A percentile compares a stretch with the other conserved stretches of the same genome.
phyloP scores from a whole-genome alignment of 92 coral and sea anemone genomes.

The Epizoanthus fatuus region DNA sequence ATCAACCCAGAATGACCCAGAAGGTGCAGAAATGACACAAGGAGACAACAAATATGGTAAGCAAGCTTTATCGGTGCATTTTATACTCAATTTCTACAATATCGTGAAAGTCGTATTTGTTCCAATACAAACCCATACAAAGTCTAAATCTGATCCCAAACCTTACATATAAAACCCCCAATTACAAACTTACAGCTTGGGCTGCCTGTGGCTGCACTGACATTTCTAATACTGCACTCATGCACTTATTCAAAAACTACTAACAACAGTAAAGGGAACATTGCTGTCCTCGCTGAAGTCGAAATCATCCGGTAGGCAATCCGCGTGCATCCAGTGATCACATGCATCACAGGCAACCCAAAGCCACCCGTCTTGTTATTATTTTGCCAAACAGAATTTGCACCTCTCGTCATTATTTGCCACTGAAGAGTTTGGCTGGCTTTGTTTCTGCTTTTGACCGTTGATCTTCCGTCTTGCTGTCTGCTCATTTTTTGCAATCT shows the following conservation, averaged over 20 bases:
- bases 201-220: too few species aligned
- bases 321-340: conserved; percentile 17
- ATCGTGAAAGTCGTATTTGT: too few species aligned
- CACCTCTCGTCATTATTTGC: conserved; percentile 16
- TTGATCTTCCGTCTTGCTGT: background rate
- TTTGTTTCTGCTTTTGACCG: background rate
- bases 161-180: too few species aligned
- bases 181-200: too few species aligned
- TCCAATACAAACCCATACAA: too few species aligned
- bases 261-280: conserved; percentile 10
- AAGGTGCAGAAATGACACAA: too few species aligned
- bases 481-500: background rate
- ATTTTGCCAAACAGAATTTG: conserved; percentile 6
- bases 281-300: conserved; percentile 13
- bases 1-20: too few species aligned
- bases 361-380: conserved; percentile 1
- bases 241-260: background rate
- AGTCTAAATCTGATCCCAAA: too few species aligned
- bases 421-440: too few species aligned
- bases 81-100: too few species aligned
- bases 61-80: too few species aligned
- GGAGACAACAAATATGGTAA: too few species aligned
- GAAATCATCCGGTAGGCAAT: conserved; percentile 29
- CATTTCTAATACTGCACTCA: background rate
- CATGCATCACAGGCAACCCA: conserved; percentile 25